Conservation (phyloP, 92 coral and sea anemone species). For the Zoanthus sociatus region DNA sequence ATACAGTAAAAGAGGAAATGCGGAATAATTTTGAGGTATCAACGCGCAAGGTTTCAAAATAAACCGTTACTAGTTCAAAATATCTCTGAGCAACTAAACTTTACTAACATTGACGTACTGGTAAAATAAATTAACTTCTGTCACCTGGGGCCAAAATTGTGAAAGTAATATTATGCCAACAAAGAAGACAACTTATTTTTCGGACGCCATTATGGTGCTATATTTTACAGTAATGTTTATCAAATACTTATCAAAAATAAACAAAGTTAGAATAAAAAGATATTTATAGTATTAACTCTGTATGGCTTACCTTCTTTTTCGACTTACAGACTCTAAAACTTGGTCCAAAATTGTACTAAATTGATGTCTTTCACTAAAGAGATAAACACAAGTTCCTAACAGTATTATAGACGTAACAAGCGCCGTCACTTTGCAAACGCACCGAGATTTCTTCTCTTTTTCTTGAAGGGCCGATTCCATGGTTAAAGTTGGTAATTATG, state of each 20-base stretch:
- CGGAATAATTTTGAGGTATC: too few relatives aligned
- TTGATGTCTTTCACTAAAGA: background rate
- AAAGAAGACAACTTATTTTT: background rate
- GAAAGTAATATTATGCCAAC: too few relatives aligned
- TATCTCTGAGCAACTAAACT: too few relatives aligned
- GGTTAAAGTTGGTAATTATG: background rate
- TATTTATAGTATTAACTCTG: background rate
- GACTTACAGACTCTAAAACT: background rate
- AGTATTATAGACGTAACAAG: background rate
- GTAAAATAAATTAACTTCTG: too few relatives aligned
- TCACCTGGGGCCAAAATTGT: too few relatives aligned
- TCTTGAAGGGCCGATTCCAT: background rate
- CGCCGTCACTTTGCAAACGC: background rate
- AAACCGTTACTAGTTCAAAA: too few relatives aligned
- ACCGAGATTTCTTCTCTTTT: background rate
- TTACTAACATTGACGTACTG: too few relatives aligned
- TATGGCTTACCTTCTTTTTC: constrained; percentile 3
- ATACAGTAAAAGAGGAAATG: too few relatives aligned
- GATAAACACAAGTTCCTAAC: background rate
- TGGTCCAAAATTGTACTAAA: background rate
- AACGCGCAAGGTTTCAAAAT: too few relatives aligned
- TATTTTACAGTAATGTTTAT: background rate
- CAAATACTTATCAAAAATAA: background rate
- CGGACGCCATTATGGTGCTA: background rate
- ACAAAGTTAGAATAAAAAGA: background rate